Base-by-base conservation (phyloP, 2,888 invertebrate genomes). In the Sarcophaga caerulescens region DNA sequence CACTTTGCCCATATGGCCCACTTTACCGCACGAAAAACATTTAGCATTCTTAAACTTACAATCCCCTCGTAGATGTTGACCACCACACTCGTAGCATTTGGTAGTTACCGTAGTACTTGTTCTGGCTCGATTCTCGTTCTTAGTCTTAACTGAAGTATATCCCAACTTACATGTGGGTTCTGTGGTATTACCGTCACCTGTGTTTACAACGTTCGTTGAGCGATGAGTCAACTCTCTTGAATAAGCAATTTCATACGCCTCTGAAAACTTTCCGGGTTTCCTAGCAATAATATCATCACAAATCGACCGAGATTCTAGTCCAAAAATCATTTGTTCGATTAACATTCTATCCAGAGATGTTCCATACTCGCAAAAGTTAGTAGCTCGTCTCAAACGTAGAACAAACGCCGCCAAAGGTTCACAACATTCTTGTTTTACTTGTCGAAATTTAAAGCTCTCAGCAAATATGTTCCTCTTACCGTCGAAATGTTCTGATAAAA, bases 11-110 rank as follows among this genome's bases (percentile, higher is more conserved):
- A 70, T 70, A 5, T 57, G 57, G 11, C 23, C 52, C 8, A 23
- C 4, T 23, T 57, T 70, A 4, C 70, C 52, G 52, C 57, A 70
- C 12, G 23, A 19, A 57, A 57, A 52, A 45, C 57, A 57, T 17
- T 70, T 52, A 21, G 23, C n/a, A 21, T 70, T 70, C 3, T 19
- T 19, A 11, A 70, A 70, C 5, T 57, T 70, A 17, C 35, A 66
- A 3, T 66, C 4, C 17, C 44, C 8, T 5, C 66, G 35, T 44
- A n/a, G 4, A n/a, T 68, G 66, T 14, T 44, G 66, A 17, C 21
- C 52, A 70, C 57, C 70, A 70, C 52, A 70, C n/a, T 21, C 70
- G 12, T 21, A 19, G 14, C 70, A 70, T 35, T 35, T n/a, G 35
- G 23, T 23, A 23, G 23, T 23, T 23, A 3, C 3, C 3, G 23